A percentile compares a stretch with the other conserved stretches of the same genome.
Conservation (phyloP, 2,113 vertebrate genomes). For the Orthonyx spaldingii region DNA sequence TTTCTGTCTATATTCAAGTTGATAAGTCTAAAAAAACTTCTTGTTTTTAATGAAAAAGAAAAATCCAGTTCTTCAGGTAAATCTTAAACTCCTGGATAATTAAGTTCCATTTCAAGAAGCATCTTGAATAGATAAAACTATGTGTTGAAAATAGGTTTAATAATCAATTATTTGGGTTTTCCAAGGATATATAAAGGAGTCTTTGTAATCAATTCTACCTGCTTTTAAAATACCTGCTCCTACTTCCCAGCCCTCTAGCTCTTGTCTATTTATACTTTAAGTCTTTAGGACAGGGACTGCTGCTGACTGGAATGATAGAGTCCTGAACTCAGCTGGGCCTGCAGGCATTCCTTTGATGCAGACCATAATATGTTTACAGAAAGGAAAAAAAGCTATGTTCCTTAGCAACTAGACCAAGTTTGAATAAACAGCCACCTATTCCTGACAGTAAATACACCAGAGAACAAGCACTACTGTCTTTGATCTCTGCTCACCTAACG, state of each 20-base stretch:
- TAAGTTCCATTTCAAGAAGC: not conserved
- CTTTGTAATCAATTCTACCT: not conserved
- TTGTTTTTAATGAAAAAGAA: not conserved
- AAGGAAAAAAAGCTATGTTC: not conserved
- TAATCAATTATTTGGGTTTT: not conserved
- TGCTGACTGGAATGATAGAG: not conserved
- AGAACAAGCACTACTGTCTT: not conserved
- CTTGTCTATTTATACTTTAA: not conserved
- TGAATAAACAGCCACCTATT: constrained; percentile 34
- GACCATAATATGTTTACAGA: not conserved
- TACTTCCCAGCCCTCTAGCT: not conserved
- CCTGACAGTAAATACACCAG: constrained; percentile 20
- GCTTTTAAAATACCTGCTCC: not conserved
- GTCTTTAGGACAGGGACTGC: not conserved
- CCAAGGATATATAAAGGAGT: not conserved
- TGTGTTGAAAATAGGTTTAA: not conserved
- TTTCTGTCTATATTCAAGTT: not conserved
- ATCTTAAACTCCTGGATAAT: not conserved
- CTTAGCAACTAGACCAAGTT: not conserved
- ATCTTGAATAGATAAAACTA: not conserved
- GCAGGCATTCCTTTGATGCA: not conserved
- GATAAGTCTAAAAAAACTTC: not conserved
- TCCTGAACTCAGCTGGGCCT: not conserved
- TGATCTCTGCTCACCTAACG: constrained; percentile 35
- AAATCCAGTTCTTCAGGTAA: not conserved